Conservation (phyloP, 2,113 vertebrate species). For the Saccopteryx leptura region DNA sequence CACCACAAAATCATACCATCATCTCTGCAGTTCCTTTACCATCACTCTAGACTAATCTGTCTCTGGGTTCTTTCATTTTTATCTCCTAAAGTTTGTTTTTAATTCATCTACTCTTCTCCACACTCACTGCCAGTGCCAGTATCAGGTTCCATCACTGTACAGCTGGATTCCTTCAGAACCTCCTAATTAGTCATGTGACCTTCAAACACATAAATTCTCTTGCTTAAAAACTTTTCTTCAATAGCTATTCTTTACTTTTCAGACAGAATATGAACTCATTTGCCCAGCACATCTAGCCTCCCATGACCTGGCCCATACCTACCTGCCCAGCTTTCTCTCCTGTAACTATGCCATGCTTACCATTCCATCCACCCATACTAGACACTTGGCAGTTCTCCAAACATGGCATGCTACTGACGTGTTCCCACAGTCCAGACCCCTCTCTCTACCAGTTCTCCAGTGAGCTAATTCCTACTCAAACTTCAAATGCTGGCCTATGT, state of each 20-base stretch:
- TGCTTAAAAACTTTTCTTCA: slow-evolving; percentile 9
- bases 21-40: background rate
- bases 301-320: background rate
- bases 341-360: background rate
- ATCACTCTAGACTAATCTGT: background rate
- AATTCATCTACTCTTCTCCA: background rate
- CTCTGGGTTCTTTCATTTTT: slow-evolving; percentile 12
- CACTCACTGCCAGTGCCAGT: background rate
- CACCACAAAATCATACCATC: background rate
- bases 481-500: background rate
- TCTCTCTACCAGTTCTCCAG: background rate
- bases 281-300: background rate
- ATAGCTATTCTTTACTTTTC: background rate
- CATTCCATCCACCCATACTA: background rate
- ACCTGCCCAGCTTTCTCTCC: background rate
- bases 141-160: background rate
- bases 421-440: background rate
- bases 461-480: background rate
- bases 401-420: background rate
- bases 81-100: background rate
- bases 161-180: background rate
- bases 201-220: background rate
- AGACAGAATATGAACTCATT: background rate
- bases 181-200: background rate
- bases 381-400: background rate